Conservation (phyloP, 2,888 invertebrate species). For the Agrypnus murinus region DNA sequence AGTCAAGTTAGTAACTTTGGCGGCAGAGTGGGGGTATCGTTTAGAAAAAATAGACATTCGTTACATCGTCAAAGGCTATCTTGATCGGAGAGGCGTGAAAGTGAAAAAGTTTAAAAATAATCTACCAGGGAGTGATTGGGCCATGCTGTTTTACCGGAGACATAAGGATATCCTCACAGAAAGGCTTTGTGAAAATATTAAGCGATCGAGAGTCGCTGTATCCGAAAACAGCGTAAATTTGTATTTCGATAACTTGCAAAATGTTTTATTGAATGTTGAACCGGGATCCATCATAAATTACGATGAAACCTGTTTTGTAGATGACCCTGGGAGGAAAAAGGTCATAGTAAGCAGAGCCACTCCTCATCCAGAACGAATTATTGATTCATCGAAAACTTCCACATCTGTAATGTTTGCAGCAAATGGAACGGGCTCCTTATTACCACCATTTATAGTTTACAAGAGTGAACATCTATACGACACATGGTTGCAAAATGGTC, state of each 20-base stretch:
- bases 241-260: too few species aligned
- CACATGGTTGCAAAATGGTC: conserved; percentile 11
- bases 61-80: neutral
- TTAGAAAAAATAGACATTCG: too few species aligned
- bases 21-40: conserved; percentile 2
- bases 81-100: neutral
- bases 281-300: too few species aligned
- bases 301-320: too few species aligned
- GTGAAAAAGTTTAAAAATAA: conserved; percentile 1
- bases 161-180: neutral
- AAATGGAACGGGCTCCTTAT: neutral
- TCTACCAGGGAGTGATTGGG: conserved; percentile 8
- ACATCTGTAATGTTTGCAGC: conserved; percentile 14
- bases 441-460: conserved; percentile 10
- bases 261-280: too few species aligned
- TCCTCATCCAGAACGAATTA: neutral
- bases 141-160: neutral
- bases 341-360: conserved; percentile 17
- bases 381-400: conserved; percentile 11
- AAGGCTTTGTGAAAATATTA: neutral
- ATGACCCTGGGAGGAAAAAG: too few species aligned
- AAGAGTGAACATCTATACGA: conserved; percentile 12
- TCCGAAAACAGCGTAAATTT: neutral
- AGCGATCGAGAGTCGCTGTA: neutral
- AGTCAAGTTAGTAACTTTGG: neutral